These are phyloP conservation scores for Neuroterus valhalla DNA, from an alignment of 1,140 invertebrate species.

Conservation along the genomic window DNA sequence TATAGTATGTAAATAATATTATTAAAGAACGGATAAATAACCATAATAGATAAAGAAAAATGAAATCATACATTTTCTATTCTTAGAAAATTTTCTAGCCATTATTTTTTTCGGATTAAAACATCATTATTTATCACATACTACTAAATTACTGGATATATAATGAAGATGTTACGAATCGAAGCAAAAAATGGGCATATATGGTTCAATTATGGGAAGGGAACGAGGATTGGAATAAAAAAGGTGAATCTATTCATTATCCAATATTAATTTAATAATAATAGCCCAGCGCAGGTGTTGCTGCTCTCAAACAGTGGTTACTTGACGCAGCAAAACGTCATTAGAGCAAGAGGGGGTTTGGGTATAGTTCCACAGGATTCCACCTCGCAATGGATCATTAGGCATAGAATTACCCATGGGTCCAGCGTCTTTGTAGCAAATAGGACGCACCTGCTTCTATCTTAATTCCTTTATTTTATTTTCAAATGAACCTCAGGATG, in stretches of 20 bases:
- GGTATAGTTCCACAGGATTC: slow-evolving; percentile 1
- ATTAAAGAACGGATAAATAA: no score
- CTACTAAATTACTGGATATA: background rate
- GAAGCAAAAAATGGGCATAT: background rate
- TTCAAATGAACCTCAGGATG: slow-evolving; percentile 16
- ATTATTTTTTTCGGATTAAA: no score
- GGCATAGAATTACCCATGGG: slow-evolving; percentile 9
- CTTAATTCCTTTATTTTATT: slow-evolving; percentile 32
- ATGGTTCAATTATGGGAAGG: background rate
- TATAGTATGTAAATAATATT: no score
- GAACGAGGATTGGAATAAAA: background rate
- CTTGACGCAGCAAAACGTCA: slow-evolving; percentile 8
- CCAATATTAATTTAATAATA: slow-evolving; percentile 19
- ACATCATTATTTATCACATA: no score
- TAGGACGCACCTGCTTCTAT: slow-evolving; percentile 55
- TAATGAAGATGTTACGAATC: background rate
- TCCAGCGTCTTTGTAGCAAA: slow-evolving; percentile 35
- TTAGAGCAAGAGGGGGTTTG: background rate
- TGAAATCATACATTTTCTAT: no score
- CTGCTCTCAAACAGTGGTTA: slow-evolving; percentile 15
- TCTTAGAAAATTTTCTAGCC: no score
- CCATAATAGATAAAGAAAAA: no score
- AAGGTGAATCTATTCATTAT: slow-evolving; percentile 17
- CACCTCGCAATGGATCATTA: slow-evolving; percentile 21
- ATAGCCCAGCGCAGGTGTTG: slow-evolving; percentile 16